A percentile compares a stretch with the other conserved stretches of the same genome.
Conservation (phyloP, 2,888 invertebrate species). For the Linyphia triangularis region DNA sequence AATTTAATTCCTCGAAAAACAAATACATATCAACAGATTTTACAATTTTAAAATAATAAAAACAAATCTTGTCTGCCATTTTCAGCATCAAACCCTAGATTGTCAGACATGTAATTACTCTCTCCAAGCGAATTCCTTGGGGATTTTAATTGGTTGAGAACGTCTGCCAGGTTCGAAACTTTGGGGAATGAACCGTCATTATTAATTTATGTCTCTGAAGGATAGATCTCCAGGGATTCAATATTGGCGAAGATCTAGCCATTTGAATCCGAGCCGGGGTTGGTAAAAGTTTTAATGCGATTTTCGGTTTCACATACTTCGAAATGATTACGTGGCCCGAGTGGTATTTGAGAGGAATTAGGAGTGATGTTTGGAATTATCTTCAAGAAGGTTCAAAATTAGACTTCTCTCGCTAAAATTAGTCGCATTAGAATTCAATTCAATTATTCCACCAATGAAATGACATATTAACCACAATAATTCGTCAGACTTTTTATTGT, state of each 20-base stretch:
- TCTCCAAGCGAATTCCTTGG: neutral
- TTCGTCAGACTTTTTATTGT: no score
- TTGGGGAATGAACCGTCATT: slow-evolving; percentile 17
- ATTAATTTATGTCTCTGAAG: slow-evolving; percentile 35
- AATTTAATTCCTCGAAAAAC: no score
- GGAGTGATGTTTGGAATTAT: neutral
- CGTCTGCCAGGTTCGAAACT: slow-evolving; percentile 2
- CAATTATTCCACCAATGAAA: no score
- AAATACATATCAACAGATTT: no score
- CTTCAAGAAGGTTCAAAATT: no score
- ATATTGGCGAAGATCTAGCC: neutral
- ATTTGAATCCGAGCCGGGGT: neutral
- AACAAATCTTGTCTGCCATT: no score
- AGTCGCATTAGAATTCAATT: no score
- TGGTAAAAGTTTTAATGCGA: neutral
- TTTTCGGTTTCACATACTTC: neutral
- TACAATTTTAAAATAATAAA: no score
- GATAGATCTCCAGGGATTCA: neutral
- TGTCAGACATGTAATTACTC: neutral
- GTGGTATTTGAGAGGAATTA: neutral
- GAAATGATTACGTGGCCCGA: neutral
- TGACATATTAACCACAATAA: no score
- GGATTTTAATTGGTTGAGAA: slow-evolving; percentile 39
- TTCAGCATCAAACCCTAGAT: neutral
- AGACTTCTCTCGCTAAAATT: no score